Percentiles rank a stretch among this genome's conserved stretches.
phyloP scores from a whole-genome alignment of 2,113 vertebrate genomes.

The Rhombomys opimus region DNA sequence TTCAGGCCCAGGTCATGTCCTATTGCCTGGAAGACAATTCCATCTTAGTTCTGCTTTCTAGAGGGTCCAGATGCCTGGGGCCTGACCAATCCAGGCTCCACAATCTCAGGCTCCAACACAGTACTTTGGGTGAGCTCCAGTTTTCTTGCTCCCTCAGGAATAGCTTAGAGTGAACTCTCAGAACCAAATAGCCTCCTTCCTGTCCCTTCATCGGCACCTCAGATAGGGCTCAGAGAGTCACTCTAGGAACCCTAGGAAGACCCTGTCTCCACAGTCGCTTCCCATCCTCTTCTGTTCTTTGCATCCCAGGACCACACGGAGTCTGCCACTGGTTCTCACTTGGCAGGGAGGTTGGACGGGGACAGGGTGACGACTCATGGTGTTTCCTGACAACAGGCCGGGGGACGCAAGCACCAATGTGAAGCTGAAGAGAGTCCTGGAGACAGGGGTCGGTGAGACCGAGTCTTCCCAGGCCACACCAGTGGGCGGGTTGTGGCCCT shows the following conservation, averaged over 20 bases:
- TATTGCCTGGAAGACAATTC: not conserved
- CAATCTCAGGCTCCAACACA: not conserved
- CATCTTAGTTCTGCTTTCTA: not conserved
- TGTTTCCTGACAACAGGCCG: conserved; percentile 83
- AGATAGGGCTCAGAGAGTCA: not conserved
- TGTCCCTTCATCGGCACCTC: not conserved
- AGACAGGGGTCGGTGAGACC: conserved; percentile 78
- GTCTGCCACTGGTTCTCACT: not conserved
- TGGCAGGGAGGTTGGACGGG: conserved; percentile 51
- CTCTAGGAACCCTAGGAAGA: not conserved
- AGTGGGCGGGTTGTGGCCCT: conserved; percentile 72
- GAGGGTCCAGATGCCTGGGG: not conserved
- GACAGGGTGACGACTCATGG: conserved; percentile 72
- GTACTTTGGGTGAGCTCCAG: not conserved
- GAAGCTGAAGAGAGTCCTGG: conserved; percentile 83
- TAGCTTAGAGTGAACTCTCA: not conserved
- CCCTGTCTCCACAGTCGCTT: not conserved
- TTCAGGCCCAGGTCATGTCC: not conserved
- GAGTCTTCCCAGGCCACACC: conserved; percentile 75
- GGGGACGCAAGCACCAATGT: conserved; percentile 80
- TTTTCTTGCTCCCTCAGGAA: not conserved
- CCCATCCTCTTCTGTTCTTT: not conserved
- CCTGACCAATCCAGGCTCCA: not conserved
- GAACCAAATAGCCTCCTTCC: not conserved
- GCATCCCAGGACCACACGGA: not conserved